Conservation (phyloP, 1,140 invertebrate species). For the Sycobia sp. region DNA sequence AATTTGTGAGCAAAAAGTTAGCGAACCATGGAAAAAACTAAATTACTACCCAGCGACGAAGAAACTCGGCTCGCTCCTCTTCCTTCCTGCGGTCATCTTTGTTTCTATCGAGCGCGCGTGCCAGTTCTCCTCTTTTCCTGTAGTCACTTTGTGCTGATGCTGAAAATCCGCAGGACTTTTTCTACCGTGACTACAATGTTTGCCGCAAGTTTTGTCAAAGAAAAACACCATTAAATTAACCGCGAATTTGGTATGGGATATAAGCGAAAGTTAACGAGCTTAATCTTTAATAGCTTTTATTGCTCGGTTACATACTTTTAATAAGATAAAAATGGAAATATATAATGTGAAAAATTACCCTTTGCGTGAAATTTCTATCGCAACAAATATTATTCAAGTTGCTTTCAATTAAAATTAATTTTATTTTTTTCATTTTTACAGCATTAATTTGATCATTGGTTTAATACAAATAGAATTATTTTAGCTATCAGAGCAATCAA, state of each 20-base stretch:
- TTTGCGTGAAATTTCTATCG: too few species aligned
- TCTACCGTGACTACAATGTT: constrained; percentile 19
- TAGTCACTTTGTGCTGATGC: constrained; percentile 25
- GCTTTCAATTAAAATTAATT: too few species aligned
- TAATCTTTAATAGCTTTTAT: too few species aligned
- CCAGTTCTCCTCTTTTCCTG: neutral
- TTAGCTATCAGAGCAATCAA: too few species aligned
- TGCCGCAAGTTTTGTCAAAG: neutral
- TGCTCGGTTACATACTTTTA: too few species aligned
- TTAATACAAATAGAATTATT: too few species aligned
- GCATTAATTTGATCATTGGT: too few species aligned
- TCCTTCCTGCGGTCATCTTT: constrained; percentile 16
- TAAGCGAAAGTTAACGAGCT: too few species aligned
- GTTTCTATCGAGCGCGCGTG: neutral
- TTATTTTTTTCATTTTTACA: too few species aligned
- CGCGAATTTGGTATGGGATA: constrained; percentile 2
- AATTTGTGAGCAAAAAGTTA: constrained; percentile 41
- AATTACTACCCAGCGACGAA: constrained; percentile 47
- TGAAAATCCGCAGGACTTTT: constrained; percentile 37
- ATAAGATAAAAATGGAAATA: too few species aligned
- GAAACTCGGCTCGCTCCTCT: constrained; percentile 41
- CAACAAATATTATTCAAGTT: too few species aligned
- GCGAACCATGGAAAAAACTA: constrained; percentile 43
- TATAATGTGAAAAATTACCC: too few species aligned
- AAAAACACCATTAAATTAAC: constrained; percentile 18